A percentile compares a stretch with the other conserved stretches of the same genome.
These are phyloP conservation scores for Pyxicephalus adspersus DNA, from an alignment of 2,113 vertebrate genomes.

Conservation along the genomic window DNA sequence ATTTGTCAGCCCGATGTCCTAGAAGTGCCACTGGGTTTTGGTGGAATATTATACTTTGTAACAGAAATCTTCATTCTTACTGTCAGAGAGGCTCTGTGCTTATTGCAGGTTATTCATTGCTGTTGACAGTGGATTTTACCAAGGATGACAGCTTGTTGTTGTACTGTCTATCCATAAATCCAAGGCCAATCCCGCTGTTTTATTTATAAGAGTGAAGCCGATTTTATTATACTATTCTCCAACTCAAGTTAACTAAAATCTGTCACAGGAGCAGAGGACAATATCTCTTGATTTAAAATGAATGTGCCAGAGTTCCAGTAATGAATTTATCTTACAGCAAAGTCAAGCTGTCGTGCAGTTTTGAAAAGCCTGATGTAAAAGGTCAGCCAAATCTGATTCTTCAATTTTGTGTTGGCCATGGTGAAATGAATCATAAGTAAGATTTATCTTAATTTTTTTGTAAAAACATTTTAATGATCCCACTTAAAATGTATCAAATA, in stretches of 20 bases:
- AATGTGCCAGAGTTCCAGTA: too few relatives aligned
- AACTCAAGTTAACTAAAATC: neutral
- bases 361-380: too few relatives aligned
- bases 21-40: neutral
- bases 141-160: slow-evolving; percentile 24
- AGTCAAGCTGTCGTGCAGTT: too few relatives aligned
- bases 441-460: too few relatives aligned
- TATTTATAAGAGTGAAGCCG: neutral
- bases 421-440: too few relatives aligned
- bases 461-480: too few relatives aligned
- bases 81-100: slow-evolving; percentile 7
- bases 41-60: slow-evolving; percentile 3
- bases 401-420: too few relatives aligned
- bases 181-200: neutral
- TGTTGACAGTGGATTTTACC: slow-evolving; percentile 10
- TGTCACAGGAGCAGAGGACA: neutral
- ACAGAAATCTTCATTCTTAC: neutral
- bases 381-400: too few relatives aligned
- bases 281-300: too few relatives aligned
- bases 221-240: neutral
- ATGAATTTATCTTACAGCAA: too few relatives aligned
- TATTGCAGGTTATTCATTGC: neutral
- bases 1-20: neutral
- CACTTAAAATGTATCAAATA: too few relatives aligned
- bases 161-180: slow-evolving; percentile 12